Conservation (phyloP, 2,888 invertebrate species). For the Cephus sareptanus region DNA sequence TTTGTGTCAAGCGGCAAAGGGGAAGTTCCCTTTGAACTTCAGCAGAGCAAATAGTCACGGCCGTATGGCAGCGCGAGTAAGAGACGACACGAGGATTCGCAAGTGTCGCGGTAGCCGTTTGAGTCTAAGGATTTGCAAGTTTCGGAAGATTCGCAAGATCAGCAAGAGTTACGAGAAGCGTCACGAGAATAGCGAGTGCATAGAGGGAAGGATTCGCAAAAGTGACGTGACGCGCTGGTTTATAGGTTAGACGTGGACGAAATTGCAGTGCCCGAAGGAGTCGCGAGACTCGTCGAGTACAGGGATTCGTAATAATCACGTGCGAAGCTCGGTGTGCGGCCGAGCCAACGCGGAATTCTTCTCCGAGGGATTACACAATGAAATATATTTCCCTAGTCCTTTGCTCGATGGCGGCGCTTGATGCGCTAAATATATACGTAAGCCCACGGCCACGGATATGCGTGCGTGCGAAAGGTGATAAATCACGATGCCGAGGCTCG, state of each 20-base stretch:
- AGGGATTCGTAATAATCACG: slow-evolving; percentile 5
- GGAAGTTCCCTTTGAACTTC: background rate
- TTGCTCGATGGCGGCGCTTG: slow-evolving; percentile 31
- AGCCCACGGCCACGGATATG: slow-evolving; percentile 39
- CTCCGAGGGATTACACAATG: slow-evolving; percentile 61
- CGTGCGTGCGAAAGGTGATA: slow-evolving; percentile 35
- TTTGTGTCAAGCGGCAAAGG: background rate
- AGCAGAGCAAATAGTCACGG: background rate
- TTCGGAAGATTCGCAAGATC: background rate
- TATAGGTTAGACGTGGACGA: background rate
- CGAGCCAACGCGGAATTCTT: slow-evolving; percentile 39
- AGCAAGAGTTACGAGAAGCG: background rate
- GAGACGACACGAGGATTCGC: background rate
- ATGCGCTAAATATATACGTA: slow-evolving; percentile 54
- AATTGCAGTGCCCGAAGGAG: background rate
- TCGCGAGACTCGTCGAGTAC: background rate
- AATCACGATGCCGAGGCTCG: slow-evolving; percentile 40
- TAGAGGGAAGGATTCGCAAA: background rate
- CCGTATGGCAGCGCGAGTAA: background rate
- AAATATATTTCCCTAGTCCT: slow-evolving; percentile 56
- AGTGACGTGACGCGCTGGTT: background rate
- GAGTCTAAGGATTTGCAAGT: background rate
- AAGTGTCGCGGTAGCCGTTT: background rate
- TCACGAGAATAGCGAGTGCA: background rate
- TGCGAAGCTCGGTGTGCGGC: slow-evolving; percentile 31